These are phyloP conservation scores for Zoroaster sp. DNA, from an alignment of 53 echinoderm and acorn worm genomes.

Conservation along the genomic window DNA sequence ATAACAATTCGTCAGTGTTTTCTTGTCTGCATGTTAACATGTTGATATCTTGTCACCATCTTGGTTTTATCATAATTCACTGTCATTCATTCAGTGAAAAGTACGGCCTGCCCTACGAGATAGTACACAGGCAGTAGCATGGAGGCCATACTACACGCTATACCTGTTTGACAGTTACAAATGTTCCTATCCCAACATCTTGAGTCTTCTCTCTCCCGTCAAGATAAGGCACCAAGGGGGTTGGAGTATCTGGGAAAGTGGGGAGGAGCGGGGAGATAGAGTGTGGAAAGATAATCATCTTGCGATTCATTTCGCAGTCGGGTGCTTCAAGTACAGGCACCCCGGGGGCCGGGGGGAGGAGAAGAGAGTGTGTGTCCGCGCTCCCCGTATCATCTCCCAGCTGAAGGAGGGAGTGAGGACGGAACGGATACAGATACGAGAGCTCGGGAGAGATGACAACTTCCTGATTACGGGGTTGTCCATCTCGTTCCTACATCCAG, in stretches of 20 bases:
- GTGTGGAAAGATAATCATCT: conserved; percentile 16
- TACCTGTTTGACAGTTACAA: too few species aligned
- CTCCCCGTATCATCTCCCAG: not conserved
- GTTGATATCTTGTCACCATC: conserved; percentile 34
- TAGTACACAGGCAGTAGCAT: not conserved
- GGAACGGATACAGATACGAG: not conserved
- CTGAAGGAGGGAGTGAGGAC: not conserved
- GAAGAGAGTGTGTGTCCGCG: not conserved
- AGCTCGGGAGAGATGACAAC: not conserved
- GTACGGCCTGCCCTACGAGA: conserved; percentile 23
- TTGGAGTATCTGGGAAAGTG: conserved; percentile 28
- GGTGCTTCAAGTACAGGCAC: not conserved
- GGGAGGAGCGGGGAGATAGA: conserved; percentile 42
- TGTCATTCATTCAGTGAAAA: conserved; percentile 28
- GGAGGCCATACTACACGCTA: not conserved
- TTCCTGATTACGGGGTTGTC: conserved; percentile 32
- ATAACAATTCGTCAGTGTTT: not conserved
- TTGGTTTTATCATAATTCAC: not conserved
- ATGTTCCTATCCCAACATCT: not conserved
- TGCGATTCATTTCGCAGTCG: conserved; percentile 38
- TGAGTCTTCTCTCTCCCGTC: conserved; percentile 9
- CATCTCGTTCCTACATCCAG: not conserved
- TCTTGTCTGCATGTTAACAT: conserved; percentile 14
- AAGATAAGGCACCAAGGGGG: conserved; percentile 39
- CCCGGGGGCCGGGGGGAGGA: not conserved